Evolutionary conservation across 1,140 invertebrate genomes (phyloP), one percentile per base, ranked within the genome.

Genomic region (Pomacea maculata): DNA sequence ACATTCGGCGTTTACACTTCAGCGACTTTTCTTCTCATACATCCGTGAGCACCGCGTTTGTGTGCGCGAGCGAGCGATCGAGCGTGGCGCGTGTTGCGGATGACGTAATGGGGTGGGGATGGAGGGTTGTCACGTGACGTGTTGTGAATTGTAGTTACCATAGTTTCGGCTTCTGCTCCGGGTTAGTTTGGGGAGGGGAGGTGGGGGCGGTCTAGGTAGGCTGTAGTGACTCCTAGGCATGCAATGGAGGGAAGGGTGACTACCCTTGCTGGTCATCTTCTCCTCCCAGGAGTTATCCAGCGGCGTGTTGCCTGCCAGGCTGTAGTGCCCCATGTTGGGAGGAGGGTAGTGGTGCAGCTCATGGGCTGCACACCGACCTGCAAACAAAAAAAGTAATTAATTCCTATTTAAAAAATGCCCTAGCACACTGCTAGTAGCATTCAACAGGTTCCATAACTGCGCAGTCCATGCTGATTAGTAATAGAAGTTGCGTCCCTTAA

Each of bases 221-320:
- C 75, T 77, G 75, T 77, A 77, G 63, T 65, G 75, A n/a, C 61
- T 65, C 61, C 75, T 29, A 15, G 67, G 75, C 74, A 75, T 75
- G 55, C 55, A 63, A 45, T 77, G 75, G 9, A 65, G 61, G 61
- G 63, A 67, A 45, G 75, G 75, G 19, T 29, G 21, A 21, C 75
- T 21, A 11, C 61, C 61, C 75, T 64, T 57, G 14, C 34, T 67
- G 29, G 61, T 61, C 17, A 52, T 57, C 73, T 57, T n/a, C n/a
- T 25, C 19, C 25, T 52, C 73, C 25, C 54, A 61, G 34, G 25
- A 67, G 5, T 1, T 65, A 6, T 65, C 61, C 63, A 67, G 25
- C n/a, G 25, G 29, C 63, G 19, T 29, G 11, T 25, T 63, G 61
- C 19, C 10, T 21, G 74, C 54, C 63, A 77, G 63, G 61, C 29